Conservation (phyloP, 2,113 vertebrate species). For the Pachycephala philippinensis region DNA sequence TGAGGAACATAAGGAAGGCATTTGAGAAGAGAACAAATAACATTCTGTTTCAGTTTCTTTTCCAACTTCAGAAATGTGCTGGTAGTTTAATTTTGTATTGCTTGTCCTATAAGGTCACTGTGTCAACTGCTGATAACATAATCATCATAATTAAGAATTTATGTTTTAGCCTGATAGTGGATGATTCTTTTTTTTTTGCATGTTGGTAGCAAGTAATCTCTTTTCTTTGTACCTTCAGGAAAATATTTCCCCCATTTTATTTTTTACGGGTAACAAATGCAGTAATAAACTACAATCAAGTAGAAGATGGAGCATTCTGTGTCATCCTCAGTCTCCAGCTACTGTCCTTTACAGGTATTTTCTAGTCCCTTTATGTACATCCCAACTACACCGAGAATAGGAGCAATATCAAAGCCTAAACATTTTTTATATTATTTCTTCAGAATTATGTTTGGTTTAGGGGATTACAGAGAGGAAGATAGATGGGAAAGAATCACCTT, state of each 20-base stretch:
- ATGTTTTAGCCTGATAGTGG: neutral
- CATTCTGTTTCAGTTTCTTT: neutral
- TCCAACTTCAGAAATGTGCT: neutral
- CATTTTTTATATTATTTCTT: neutral
- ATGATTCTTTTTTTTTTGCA: neutral
- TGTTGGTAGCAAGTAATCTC: neutral
- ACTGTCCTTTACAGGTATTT: neutral
- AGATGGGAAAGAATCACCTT: neutral
- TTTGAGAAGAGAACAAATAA: slow-evolving; percentile 81
- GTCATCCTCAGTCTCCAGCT: neutral
- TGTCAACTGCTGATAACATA: neutral
- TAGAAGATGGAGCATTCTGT: neutral
- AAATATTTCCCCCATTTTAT: neutral
- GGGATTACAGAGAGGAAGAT: neutral
- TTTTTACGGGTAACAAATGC: neutral
- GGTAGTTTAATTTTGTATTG: neutral
- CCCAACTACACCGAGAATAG: neutral
- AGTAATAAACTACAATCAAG: neutral
- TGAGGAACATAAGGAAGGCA: slow-evolving; percentile 78
- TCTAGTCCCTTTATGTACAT: neutral
- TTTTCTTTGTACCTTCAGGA: neutral
- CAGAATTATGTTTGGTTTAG: neutral
- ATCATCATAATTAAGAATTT: neutral
- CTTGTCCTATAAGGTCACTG: neutral
- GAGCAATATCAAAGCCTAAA: neutral